These are phyloP conservation scores for Ceriagrion tenellum DNA, from an alignment of 2,888 invertebrate genomes.

Conservation along the genomic window DNA sequence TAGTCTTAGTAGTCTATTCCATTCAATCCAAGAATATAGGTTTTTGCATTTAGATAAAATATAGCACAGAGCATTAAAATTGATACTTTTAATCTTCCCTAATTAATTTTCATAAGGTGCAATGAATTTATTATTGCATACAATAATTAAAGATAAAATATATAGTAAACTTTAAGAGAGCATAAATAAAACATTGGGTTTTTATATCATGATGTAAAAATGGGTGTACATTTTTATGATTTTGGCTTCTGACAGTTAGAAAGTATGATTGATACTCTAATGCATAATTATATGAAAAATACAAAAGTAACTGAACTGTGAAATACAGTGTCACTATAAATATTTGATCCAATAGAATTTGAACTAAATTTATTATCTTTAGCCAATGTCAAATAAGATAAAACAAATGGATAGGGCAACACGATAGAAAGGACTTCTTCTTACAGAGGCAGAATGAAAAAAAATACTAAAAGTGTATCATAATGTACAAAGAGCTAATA, in stretches of 20 bases:
- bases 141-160: neutral
- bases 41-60: conserved; percentile 36
- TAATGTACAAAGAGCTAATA: neutral
- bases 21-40: conserved; percentile 23
- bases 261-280: neutral
- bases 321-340: neutral
- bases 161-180: neutral
- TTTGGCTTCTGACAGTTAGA: neutral
- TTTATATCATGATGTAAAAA: neutral
- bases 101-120: neutral
- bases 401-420: neutral
- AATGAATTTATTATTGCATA: neutral
- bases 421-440: neutral
- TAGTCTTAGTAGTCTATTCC: neutral
- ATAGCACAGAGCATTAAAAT: conserved; percentile 30
- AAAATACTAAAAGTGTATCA: neutral
- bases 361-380: neutral
- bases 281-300: neutral
- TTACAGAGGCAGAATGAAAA: neutral
- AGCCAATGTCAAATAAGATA: neutral
- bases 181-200: neutral
- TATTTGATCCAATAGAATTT: neutral
- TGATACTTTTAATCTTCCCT: conserved; percentile 4
- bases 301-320: neutral
- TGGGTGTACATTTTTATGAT: neutral